A percentile compares a stretch with the other conserved stretches of the same genome.
phyloP scores from a whole-genome alignment of 2,113 vertebrate genomes.

The Oncorhynchus clarkii region DNA sequence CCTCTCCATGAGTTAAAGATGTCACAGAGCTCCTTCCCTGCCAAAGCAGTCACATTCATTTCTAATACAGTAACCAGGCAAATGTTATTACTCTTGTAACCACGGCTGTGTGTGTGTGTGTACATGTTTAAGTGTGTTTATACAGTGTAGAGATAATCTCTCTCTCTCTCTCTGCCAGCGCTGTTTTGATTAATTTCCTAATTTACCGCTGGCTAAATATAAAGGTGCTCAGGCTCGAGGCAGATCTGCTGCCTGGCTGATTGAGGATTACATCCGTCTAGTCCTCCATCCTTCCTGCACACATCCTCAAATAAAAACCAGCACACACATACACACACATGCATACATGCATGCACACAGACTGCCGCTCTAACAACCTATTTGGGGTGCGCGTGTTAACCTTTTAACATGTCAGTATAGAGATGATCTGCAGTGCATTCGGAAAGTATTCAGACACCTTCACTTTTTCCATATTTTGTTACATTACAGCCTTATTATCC shows the following conservation, averaged over 20 bases:
- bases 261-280: background rate
- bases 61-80: background rate
- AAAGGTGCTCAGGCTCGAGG: background rate
- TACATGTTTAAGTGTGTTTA: background rate
- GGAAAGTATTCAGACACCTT: no score
- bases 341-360: no score
- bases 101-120: background rate
- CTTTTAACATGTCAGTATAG: no score
- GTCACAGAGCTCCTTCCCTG: background rate
- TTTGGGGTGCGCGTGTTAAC: no score
- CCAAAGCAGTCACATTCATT: background rate
- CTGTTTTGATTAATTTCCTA: background rate
- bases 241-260: background rate
- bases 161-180: background rate
- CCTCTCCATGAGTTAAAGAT: background rate
- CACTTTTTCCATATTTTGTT: no score
- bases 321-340: background rate
- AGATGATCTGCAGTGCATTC: no score
- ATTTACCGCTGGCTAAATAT: background rate
- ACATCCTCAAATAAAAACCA: background rate
- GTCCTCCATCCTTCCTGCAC: background rate
- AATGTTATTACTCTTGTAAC: background rate
- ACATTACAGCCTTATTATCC: no score
- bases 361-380: no score
- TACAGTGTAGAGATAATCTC: background rate